Conservation (phyloP, 2,888 invertebrate genomes). For the Ernsta delagoae region DNA sequence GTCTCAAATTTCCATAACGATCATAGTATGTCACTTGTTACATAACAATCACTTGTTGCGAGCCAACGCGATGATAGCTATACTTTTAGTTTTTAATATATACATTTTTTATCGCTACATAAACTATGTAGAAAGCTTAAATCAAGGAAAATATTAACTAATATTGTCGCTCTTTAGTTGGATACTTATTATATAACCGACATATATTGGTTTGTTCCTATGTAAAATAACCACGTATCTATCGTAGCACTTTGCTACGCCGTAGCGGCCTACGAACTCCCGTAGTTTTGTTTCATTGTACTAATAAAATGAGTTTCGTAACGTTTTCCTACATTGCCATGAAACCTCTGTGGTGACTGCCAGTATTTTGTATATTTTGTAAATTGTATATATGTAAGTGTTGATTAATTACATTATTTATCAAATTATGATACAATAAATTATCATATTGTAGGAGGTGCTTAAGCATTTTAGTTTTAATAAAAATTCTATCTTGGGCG, state of each 20-base stretch:
- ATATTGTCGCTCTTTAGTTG: background rate
- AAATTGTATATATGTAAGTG: background rate
- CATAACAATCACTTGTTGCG: slow-evolving; percentile 23
- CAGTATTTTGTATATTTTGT: too few species aligned
- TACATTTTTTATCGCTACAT: too few species aligned
- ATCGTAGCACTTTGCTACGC: slow-evolving; percentile 33
- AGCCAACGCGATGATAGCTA: slow-evolving; percentile 7
- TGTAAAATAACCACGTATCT: too few species aligned
- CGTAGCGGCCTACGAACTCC: slow-evolving; percentile 36
- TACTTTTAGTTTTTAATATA: too few species aligned
- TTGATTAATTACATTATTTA: background rate
- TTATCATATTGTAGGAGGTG: background rate
- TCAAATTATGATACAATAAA: background rate
- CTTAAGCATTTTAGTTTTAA: background rate
- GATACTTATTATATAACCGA: too few species aligned
- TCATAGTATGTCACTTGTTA: slow-evolving; percentile 19
- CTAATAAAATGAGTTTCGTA: slow-evolving; percentile 16
- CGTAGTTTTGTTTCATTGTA: slow-evolving; percentile 7
- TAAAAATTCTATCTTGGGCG: slow-evolving; percentile 13
- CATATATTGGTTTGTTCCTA: too few species aligned
- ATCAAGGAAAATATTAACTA: background rate
- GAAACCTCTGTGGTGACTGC: too few species aligned
- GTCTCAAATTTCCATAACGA: slow-evolving; percentile 23
- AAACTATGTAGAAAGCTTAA: too few species aligned
- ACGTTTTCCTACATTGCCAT: background rate